Percentiles rank a stretch among this genome's conserved stretches.
Evolutionary conservation across 1,140 invertebrate genomes (phyloP).

Genomic region (Drosophila santomea): DNA sequence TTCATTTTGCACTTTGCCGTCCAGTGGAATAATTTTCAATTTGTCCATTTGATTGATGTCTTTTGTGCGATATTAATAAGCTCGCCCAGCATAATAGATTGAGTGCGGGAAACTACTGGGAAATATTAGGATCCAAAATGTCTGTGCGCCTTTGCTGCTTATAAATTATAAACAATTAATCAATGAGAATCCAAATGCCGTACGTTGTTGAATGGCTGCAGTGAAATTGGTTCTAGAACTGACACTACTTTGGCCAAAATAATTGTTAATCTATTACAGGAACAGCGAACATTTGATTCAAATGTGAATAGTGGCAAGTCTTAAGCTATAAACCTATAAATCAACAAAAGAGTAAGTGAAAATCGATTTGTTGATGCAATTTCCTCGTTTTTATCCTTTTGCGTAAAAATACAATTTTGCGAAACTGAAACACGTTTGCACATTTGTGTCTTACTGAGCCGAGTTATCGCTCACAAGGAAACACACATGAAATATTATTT

Average conservation of each 20-base stretch:
- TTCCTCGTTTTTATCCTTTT: no score
- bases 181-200: background rate
- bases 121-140: background rate
- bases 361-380: no score
- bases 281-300: no score
- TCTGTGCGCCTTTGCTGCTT: conserved; percentile 1
- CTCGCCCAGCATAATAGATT: conserved; percentile 23
- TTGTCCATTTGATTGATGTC: conserved; percentile 18
- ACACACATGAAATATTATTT: background rate
- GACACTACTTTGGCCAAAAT: background rate
- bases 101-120: background rate
- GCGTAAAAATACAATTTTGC: no score
- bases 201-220: background rate
- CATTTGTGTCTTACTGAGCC: no score
- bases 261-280: background rate
- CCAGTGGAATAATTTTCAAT: conserved; percentile 35
- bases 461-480: background rate
- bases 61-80: conserved; percentile 23
- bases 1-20: conserved; percentile 16
- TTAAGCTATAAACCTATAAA: no score
- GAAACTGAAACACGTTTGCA: no score
- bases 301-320: no score
- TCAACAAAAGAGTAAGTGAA: no score
- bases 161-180: background rate
- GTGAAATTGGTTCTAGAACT: background rate